Percentiles rank a stretch among this genome's conserved stretches.
Conservation (phyloP, 2,888 invertebrate genomes). For the Abrostola triplasia region DNA sequence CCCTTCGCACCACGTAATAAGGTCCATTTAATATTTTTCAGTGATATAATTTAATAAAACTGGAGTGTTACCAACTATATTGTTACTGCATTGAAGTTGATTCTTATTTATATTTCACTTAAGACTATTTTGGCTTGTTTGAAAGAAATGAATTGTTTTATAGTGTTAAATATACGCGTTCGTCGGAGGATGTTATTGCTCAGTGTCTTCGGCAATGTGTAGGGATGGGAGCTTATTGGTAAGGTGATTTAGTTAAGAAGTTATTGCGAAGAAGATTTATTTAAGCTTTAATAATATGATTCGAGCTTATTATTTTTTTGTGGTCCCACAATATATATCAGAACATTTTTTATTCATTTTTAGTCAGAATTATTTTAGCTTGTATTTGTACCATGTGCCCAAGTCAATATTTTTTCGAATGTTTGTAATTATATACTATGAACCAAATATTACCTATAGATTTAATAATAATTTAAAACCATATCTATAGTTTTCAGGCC, state of each 20-base stretch:
- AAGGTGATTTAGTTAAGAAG: slow-evolving; percentile 52
- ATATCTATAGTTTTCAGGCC: too few species aligned
- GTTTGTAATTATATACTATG: too few species aligned
- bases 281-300: slow-evolving; percentile 35
- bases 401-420: too few species aligned
- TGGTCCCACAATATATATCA: neutral
- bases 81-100: slow-evolving; percentile 18
- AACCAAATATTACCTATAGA: too few species aligned
- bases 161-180: slow-evolving; percentile 75
- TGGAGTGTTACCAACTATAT: slow-evolving; percentile 37
- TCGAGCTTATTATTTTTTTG: neutral
- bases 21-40: slow-evolving; percentile 19
- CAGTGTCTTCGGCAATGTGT: slow-evolving; percentile 77
- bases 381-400: too few species aligned
- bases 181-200: slow-evolving; percentile 81
- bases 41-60: slow-evolving; percentile 26
- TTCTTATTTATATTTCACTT: neutral
- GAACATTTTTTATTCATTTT: too few species aligned
- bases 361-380: too few species aligned
- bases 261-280: slow-evolving; percentile 50
- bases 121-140: slow-evolving; percentile 14
- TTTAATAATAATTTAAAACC: too few species aligned
- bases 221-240: slow-evolving; percentile 68
- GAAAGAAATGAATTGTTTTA: slow-evolving; percentile 34
- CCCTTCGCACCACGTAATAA: slow-evolving; percentile 30